Percentiles rank a stretch among this genome's conserved stretches.
phyloP scores from a whole-genome alignment of 2,888 invertebrate species.

The Spatulosminthurus flaviceps region DNA sequence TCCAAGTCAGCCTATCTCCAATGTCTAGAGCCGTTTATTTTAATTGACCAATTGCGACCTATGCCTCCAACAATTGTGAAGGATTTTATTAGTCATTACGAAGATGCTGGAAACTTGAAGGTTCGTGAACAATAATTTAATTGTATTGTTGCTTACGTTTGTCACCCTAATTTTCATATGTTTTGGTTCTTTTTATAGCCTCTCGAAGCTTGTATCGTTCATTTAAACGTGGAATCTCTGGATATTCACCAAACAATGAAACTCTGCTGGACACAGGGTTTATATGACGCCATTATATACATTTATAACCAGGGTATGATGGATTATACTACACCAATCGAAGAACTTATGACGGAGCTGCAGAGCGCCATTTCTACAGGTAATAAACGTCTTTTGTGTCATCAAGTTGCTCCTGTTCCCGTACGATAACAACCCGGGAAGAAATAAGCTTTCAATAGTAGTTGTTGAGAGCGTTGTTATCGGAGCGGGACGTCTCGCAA shows the following conservation, averaged over 20 bases:
- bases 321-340: slow-evolving; percentile 79
- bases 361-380: slow-evolving; percentile 67
- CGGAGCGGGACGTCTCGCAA: too few relatives aligned
- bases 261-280: slow-evolving; percentile 71
- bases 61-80: slow-evolving; percentile 78
- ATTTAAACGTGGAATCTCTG: slow-evolving; percentile 77
- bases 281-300: slow-evolving; percentile 78
- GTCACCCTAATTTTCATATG: too few relatives aligned
- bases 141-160: too few relatives aligned
- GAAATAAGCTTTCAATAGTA: too few relatives aligned
- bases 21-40: slow-evolving; percentile 76
- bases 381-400: too few relatives aligned
- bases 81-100: slow-evolving; percentile 76
- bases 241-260: slow-evolving; percentile 79
- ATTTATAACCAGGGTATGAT: slow-evolving; percentile 80
- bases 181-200: slow-evolving; percentile 67
- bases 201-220: slow-evolving; percentile 77
- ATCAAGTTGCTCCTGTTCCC: too few relatives aligned
- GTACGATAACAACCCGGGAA: too few relatives aligned
- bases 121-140: too few relatives aligned
- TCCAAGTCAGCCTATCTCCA: slow-evolving; percentile 75
- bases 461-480: too few relatives aligned
- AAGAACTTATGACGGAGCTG: slow-evolving; percentile 73
- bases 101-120: slow-evolving; percentile 71
- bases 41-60: slow-evolving; percentile 72